Conservation (phyloP, 2,113 vertebrate genomes). For the Vombatus ursinus region DNA sequence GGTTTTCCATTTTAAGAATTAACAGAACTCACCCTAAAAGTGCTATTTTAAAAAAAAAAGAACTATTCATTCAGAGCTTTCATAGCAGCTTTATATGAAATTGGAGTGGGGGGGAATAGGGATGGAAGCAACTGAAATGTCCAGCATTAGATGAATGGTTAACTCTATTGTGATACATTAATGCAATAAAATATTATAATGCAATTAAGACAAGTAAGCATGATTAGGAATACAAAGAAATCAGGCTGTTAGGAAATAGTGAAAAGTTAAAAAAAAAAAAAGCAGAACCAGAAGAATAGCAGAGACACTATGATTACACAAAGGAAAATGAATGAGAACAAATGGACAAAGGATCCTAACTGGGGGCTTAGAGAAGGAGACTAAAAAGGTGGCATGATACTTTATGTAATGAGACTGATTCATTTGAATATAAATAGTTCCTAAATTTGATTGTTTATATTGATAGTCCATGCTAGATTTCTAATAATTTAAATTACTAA, state of each 20-base stretch:
- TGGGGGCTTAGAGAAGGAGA: neutral
- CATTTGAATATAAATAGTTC: neutral
- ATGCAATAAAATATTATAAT: neutral
- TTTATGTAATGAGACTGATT: neutral
- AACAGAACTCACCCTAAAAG: neutral
- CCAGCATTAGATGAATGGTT: neutral
- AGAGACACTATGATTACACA: neutral
- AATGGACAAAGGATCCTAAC: neutral
- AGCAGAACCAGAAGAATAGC: neutral
- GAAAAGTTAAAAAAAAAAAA: neutral
- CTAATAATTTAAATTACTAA: neutral
- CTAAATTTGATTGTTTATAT: neutral
- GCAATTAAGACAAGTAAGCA: neutral
- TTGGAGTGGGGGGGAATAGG: neutral
- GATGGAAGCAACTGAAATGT: neutral
- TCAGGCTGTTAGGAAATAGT: neutral
- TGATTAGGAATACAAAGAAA: conserved; percentile 2
- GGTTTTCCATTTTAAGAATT: neutral
- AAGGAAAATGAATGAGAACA: neutral
- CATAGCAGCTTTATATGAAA: neutral
- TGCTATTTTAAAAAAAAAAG: neutral
- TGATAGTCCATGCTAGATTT: neutral
- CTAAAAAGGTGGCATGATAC: neutral
- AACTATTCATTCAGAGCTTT: neutral
- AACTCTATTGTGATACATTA: neutral